Evolutionary conservation across 2,797 vertebrate genomes (phyloP), one percentile per base, ranked within the genome.

Genomic region (Chiroxiphia lanceolata): DNA sequence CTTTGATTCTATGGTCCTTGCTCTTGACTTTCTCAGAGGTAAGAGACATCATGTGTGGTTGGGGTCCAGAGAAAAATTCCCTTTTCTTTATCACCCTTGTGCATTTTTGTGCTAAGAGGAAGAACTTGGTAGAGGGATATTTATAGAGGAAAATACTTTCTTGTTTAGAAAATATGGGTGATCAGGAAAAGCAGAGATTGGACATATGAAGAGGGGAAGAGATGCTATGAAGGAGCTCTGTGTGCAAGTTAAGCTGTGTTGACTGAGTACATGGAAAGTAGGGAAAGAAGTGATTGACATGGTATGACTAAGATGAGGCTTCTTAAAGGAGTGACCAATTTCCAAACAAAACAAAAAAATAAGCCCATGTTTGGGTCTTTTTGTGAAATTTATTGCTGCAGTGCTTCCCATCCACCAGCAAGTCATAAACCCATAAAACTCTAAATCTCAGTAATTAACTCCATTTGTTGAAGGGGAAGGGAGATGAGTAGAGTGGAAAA

Each of bases 201-300:
- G 86, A 45, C 6, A 27, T 11, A 23, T 16, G 20, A 48, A 75
- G 20, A 64, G 2, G 3, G 4, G 23, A 65, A 29, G 1, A 64
- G 15, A 21, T 23, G 10, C 3, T 64, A 15, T 64, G 23, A 69
- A 59, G 47, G 16, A 83, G 8, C 15, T 54, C 29, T 45, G 15
- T 23, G 7, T 47, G 63, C 7, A 40, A n/a, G 19, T 63, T 1
- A 1, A 87, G 11, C 9, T 1, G 0, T 18, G 7, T 72, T 74
- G 54, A 31, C 8, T 16, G 10, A 8, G 7, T 31, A 59, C 4
- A 63, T 10, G 6, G 6, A 68, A 90, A 40, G 8, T 5, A 38
- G 14, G 29, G 63, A 63, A 80, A 56, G 6, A 51, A 34, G 6
- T 50, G 4, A 77, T 29, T 60, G 16, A 45, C 0, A 1, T 50